Conservation (phyloP, 2,797 vertebrate species). For the Leptoclinus maculatus region DNA sequence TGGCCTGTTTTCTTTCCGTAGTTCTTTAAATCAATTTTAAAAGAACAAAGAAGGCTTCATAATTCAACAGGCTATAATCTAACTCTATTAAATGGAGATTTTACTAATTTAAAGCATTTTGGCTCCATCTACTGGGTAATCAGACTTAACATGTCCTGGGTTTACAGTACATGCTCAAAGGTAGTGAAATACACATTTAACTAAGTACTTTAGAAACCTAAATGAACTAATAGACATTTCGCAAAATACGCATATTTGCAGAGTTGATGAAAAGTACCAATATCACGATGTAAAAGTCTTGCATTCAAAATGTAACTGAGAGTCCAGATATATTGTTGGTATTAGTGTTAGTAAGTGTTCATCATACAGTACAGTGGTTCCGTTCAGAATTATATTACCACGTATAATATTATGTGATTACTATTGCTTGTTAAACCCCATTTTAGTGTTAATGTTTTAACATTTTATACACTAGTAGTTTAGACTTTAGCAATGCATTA, state of each 20-base stretch:
- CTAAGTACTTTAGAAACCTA: neutral
- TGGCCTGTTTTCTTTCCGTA: neutral
- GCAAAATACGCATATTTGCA: neutral
- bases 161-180: neutral
- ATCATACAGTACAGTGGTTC: neutral
- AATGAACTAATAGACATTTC: neutral
- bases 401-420: neutral
- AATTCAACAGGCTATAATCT: neutral
- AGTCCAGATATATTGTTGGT: neutral
- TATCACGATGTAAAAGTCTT: neutral
- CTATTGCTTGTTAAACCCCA: neutral
- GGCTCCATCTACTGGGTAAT: slow-evolving; percentile 46
- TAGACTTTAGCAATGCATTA: neutral
- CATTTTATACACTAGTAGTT: neutral
- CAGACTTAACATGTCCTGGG: neutral
- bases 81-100: neutral
- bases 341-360: neutral
- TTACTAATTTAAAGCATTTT: neutral
- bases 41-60: neutral
- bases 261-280: neutral
- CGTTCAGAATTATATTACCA: neutral
- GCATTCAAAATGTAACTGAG: neutral
- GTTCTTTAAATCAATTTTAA: neutral
- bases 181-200: neutral
- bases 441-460: neutral